Conservation (phyloP, 2,888 invertebrate species). For the Hirudinaria manillensis region DNA sequence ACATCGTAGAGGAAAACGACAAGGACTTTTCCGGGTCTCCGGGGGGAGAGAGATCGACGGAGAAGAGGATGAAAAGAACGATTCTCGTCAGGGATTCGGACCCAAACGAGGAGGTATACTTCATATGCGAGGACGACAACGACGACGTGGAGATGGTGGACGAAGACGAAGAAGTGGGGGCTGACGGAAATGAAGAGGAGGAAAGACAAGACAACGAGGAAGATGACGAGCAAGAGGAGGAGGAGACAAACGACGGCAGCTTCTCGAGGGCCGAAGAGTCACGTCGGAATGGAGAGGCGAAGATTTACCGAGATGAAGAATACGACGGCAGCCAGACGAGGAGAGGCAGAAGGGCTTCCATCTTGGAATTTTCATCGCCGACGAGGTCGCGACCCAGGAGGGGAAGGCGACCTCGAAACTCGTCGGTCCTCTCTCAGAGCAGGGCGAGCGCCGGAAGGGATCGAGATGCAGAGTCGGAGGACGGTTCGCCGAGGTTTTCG, state of each 20-base stretch:
- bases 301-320: not conserved
- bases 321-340: not conserved
- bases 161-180: not conserved
- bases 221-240: not conserved
- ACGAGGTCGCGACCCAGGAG: not conserved
- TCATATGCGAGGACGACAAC: constrained; percentile 12
- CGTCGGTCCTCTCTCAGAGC: constrained; percentile 4
- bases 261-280: not conserved
- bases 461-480: not conserved
- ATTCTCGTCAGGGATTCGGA: not conserved
- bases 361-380: not conserved
- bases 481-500: not conserved
- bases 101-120: constrained; percentile 12
- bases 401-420: constrained; percentile 7
- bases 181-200: not conserved
- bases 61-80: not conserved
- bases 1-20: not conserved
- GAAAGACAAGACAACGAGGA: not conserved
- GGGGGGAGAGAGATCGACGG: not conserved
- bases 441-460: not conserved
- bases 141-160: not conserved
- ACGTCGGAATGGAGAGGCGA: not conserved
- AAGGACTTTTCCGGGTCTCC: not conserved
- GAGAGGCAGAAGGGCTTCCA: not conserved
- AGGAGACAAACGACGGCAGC: constrained; percentile 2